Conservation (phyloP, 1,140 invertebrate species). For the Penaeus chinensis region DNA sequence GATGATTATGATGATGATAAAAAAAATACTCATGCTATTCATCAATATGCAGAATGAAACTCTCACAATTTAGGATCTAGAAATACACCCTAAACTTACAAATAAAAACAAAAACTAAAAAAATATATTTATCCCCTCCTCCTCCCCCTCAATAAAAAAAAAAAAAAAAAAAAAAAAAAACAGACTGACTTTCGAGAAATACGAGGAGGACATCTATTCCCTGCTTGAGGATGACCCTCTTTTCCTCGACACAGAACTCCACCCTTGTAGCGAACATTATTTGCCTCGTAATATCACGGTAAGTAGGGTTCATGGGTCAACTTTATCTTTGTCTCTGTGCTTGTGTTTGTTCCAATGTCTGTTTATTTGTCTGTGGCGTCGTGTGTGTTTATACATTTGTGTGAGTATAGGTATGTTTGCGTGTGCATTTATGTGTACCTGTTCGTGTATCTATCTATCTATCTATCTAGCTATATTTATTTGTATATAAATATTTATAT, state of each 20-base stretch:
- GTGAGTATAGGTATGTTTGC: neutral
- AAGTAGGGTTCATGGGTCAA: neutral
- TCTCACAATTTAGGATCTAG: too few species aligned
- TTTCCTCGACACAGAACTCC: conserved; percentile 35
- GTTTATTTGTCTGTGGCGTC: neutral
- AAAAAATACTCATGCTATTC: too few species aligned
- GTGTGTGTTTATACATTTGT: neutral
- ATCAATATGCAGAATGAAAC: too few species aligned
- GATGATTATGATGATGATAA: too few species aligned
- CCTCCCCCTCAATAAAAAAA: too few species aligned
- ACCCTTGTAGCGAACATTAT: conserved; percentile 47
- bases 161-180: neutral
- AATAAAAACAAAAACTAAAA: too few species aligned
- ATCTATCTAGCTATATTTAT: conserved; percentile 6
- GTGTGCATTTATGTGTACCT: neutral
- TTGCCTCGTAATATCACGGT: conserved; percentile 56
- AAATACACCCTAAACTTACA: too few species aligned
- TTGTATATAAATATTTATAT: neutral
- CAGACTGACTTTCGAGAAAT: conserved; percentile 42
- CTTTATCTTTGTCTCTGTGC: too few species aligned
- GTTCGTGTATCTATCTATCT: neutral
- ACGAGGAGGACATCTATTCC: conserved; percentile 46
- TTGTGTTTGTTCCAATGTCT: too few species aligned
- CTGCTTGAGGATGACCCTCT: conserved; percentile 32
- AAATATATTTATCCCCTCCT: too few species aligned